phyloP scores from a whole-genome alignment of 2,113 vertebrate genomes.

The Sceloporus tristichus region DNA sequence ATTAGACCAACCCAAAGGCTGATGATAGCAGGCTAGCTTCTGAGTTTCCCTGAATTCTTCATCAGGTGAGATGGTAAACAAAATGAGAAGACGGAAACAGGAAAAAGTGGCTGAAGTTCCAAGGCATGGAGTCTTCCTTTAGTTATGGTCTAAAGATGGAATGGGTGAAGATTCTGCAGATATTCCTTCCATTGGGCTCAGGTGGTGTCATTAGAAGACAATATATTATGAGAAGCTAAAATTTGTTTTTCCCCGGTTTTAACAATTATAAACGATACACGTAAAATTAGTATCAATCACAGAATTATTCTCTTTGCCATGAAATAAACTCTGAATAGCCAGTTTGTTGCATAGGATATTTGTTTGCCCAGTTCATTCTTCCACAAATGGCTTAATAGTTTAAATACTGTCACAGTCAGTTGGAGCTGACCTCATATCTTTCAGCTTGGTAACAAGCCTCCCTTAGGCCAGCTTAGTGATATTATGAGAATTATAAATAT shows the following conservation, averaged over 20 bases:
- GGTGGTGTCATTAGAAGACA: slow-evolving; percentile 1
- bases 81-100: not conserved
- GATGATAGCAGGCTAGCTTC: not conserved
- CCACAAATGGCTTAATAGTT: slow-evolving; percentile 18
- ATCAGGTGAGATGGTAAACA: not conserved
- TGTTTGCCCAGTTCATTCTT: slow-evolving; percentile 19
- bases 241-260: not conserved
- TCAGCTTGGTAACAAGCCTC: slow-evolving; percentile 22
- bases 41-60: not conserved
- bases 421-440: slow-evolving; percentile 26
- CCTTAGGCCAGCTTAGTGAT: slow-evolving; percentile 24
- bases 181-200: not conserved
- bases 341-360: slow-evolving; percentile 4
- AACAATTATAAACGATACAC: not conserved
- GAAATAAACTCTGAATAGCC: not conserved
- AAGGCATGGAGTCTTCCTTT: not conserved
- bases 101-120: not conserved
- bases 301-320: not conserved
- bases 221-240: not conserved
- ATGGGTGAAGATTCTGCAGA: not conserved
- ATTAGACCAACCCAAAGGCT: too few species aligned
- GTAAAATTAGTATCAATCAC: not conserved
- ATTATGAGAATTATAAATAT: slow-evolving; percentile 39
- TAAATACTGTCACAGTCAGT: slow-evolving; percentile 12
- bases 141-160: not conserved